phyloP scores from a whole-genome alignment of 2,797 vertebrate species.

The Sebastes ruberrimus region DNA sequence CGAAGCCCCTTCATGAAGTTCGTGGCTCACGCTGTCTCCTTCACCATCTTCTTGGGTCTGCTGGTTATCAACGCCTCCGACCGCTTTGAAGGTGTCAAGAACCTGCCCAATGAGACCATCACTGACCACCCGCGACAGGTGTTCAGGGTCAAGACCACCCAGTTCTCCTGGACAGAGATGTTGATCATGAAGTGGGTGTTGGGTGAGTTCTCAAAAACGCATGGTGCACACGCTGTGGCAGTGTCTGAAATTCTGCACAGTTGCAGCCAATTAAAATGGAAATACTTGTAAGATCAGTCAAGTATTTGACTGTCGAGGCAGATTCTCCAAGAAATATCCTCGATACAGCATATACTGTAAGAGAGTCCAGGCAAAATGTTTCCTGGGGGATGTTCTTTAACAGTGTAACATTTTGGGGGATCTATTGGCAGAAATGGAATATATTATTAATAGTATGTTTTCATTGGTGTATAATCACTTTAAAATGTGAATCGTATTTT shows the following conservation, averaged over 20 bases:
- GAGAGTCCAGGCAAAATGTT: not conserved
- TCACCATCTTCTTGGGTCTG: slow-evolving; percentile 94
- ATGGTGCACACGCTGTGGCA: not conserved
- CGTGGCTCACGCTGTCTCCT: slow-evolving; percentile 95
- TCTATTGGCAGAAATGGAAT: too few relatives aligned
- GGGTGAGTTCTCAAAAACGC: slow-evolving; percentile 82
- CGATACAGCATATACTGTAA: not conserved
- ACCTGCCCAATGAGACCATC: slow-evolving; percentile 95
- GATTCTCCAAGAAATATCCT: slow-evolving; percentile 13
- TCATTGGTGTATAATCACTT: too few relatives aligned
- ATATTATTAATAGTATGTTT: too few relatives aligned
- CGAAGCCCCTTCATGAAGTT: slow-evolving; percentile 99
- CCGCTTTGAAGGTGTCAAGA: slow-evolving; percentile 95
- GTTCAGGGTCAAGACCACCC: slow-evolving; percentile 96
- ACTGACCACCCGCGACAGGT: slow-evolving; percentile 95
- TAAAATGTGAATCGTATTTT: too few relatives aligned
- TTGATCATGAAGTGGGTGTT: slow-evolving; percentile 98
- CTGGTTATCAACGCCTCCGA: slow-evolving; percentile 94
- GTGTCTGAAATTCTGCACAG: not conserved
- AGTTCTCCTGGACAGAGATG: slow-evolving; percentile 98
- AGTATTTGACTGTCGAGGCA: not conserved
- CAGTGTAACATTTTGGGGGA: too few relatives aligned
- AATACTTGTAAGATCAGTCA: not conserved
- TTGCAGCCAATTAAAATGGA: slow-evolving; percentile 21
- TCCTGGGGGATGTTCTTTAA: not conserved